Conservation (phyloP, 1,140 invertebrate species). For the Potamilus streckersoni region DNA sequence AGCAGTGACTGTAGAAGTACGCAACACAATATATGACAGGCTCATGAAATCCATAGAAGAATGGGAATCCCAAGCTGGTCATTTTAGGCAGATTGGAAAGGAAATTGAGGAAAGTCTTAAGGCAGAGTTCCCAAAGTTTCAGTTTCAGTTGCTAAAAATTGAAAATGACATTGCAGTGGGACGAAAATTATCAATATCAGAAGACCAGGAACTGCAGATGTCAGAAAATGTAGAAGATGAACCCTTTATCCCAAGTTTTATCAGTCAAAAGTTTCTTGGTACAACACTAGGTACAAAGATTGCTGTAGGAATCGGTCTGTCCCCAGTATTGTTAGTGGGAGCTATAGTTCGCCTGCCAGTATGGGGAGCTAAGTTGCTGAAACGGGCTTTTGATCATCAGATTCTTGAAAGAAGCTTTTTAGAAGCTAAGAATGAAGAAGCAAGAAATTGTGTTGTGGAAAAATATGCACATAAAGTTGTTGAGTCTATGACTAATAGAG, state of each 20-base stretch:
- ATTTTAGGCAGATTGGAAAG: slow-evolving; percentile 16
- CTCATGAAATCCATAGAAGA: too few relatives aligned
- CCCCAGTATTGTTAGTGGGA: slow-evolving; percentile 31
- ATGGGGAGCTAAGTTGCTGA: slow-evolving; percentile 21
- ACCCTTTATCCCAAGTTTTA: slow-evolving; percentile 24
- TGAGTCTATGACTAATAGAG: slow-evolving; percentile 11
- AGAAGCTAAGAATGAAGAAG: slow-evolving; percentile 5
- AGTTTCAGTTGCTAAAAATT: slow-evolving; percentile 16
- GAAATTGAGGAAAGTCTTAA: slow-evolving; percentile 17
- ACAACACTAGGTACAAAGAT: slow-evolving; percentile 32
- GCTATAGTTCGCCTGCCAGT: slow-evolving; percentile 30
- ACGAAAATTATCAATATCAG: neutral
- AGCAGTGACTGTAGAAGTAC: too few relatives aligned
- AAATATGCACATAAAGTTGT: slow-evolving; percentile 30
- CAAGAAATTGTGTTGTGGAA: slow-evolving; percentile 4
- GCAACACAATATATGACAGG: too few relatives aligned
- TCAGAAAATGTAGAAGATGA: slow-evolving; percentile 1
- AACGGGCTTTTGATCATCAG: slow-evolving; percentile 17
- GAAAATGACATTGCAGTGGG: slow-evolving; percentile 19
- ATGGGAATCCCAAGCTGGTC: slow-evolving; percentile 24
- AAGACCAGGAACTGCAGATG: neutral
- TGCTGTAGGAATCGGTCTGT: slow-evolving; percentile 26
- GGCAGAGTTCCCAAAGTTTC: slow-evolving; percentile 33
- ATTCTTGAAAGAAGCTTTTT: slow-evolving; percentile 16
- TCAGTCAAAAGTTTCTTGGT: slow-evolving; percentile 17